Evolutionary conservation across 1,140 invertebrate species (phyloP).

Genomic region (Solenopsis invicta): DNA sequence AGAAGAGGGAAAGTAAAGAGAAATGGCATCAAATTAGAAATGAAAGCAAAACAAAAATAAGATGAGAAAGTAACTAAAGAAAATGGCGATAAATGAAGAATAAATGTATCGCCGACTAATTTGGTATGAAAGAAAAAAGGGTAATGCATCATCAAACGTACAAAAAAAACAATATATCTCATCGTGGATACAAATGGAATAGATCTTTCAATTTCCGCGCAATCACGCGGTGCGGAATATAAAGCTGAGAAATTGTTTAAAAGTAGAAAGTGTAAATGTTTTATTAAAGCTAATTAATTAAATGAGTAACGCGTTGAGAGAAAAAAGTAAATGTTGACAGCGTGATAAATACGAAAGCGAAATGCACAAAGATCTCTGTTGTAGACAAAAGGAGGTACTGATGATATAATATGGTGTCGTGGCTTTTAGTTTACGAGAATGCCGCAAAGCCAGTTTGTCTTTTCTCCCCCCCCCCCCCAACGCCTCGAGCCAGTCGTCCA

Average conservation of each 20-base stretch:
- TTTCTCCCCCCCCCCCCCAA: conserved; percentile 52
- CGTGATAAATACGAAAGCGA: background rate
- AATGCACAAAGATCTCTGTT: conserved; percentile 15
- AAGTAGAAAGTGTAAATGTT: background rate
- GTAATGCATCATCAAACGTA: background rate
- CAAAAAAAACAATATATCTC: background rate
- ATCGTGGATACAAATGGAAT: background rate
- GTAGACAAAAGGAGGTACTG: conserved; percentile 51
- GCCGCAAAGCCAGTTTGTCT: conserved; percentile 47
- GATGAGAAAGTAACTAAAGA: background rate
- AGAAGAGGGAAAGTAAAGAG: conserved; percentile 39
- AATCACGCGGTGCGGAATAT: background rate
- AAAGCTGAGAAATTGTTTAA: background rate
- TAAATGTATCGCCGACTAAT: background rate
- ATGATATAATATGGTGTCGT: conserved; percentile 73
- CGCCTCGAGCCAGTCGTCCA: conserved; percentile 66
- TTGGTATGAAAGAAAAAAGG: background rate
- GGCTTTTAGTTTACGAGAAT: conserved; percentile 60
- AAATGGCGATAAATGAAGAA: background rate
- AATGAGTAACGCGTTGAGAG: background rate
- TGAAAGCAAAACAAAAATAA: conserved; percentile 13
- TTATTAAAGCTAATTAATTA: conserved; percentile 34
- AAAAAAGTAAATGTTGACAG: conserved; percentile 34
- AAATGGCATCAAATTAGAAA: conserved; percentile 34
- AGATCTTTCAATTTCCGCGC: background rate